A percentile compares a stretch with the other conserved stretches of the same genome.
phyloP scores from a whole-genome alignment of 2,888 invertebrate species.

The Temnothorax rugatulus region DNA sequence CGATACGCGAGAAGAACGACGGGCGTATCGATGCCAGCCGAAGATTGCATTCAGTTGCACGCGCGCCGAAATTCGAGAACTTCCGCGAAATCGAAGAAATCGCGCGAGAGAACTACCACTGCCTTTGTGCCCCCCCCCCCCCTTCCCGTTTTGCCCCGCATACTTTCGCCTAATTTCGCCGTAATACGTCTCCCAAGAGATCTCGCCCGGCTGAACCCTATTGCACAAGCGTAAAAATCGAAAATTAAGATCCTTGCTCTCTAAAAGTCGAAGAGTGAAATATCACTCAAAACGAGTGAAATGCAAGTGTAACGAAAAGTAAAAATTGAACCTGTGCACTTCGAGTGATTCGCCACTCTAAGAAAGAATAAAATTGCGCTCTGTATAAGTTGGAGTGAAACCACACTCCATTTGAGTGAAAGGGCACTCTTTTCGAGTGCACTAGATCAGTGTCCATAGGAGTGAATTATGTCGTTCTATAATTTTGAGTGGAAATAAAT shows the following conservation, averaged over 20 bases:
- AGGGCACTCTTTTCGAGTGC: no score
- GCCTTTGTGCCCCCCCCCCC: constrained; percentile 3
- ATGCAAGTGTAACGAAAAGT: no score
- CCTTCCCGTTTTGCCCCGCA: constrained; percentile 26
- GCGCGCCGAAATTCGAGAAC: constrained; percentile 57
- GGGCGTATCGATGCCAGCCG: constrained; percentile 59
- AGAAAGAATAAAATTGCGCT: no score
- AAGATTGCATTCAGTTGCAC: constrained; percentile 61
- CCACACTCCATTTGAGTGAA: no score
- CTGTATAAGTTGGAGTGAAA: no score
- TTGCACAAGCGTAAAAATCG: background rate
- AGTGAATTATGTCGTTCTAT: no score
- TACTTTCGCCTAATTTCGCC: constrained; percentile 33
- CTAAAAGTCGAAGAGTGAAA: no score
- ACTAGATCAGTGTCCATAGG: no score
- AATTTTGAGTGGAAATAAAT: no score
- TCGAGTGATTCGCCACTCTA: no score
- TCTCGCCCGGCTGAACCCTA: background rate
- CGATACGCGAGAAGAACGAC: constrained; percentile 51
- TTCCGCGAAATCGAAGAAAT: constrained; percentile 61
- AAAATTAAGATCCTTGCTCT: background rate
- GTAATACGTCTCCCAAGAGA: background rate
- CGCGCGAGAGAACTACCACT: constrained; percentile 20
- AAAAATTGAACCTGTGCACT: no score
- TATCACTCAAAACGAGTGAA: no score